Percentiles rank a stretch among this genome's conserved stretches.
These are phyloP conservation scores for Urophycis tenuis DNA, from an alignment of 2,797 vertebrate species.

Conservation along the genomic window DNA sequence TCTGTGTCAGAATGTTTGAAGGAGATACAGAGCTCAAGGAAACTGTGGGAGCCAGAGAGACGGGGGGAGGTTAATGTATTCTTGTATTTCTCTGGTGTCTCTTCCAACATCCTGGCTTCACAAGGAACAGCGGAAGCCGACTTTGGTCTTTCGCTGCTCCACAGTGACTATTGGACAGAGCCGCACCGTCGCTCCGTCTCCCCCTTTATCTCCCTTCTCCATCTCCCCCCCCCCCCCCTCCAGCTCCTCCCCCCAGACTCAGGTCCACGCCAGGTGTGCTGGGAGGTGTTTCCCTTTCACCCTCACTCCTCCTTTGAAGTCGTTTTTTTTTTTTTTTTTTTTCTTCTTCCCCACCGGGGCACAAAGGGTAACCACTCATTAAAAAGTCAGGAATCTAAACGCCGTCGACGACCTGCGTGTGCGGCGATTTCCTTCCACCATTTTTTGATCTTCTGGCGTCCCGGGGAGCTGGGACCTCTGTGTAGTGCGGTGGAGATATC, in stretches of 20 bases:
- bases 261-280: neutral
- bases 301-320: slow-evolving; percentile 16
- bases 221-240: no score
- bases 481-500: slow-evolving; percentile 44
- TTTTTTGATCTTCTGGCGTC: slow-evolving; percentile 51
- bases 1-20: no score
- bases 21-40: no score
- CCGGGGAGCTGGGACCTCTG: slow-evolving; percentile 40
- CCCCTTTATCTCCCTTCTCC: no score
- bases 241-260: neutral
- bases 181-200: no score
- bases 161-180: slow-evolving; percentile 15
- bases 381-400: slow-evolving; percentile 42
- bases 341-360: no score
- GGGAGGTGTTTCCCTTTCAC: neutral
- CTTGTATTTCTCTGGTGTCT: slow-evolving; percentile 27
- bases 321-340: no score
- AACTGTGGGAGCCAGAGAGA: no score
- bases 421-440: slow-evolving; percentile 41
- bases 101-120: slow-evolving; percentile 27
- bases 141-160: slow-evolving; percentile 25
- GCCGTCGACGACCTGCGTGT: slow-evolving; percentile 39
- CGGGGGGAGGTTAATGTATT: neutral
- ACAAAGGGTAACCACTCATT: slow-evolving; percentile 51
- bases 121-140: slow-evolving; percentile 17